A percentile compares a stretch with the other conserved stretches of the same genome.
Evolutionary conservation across 2,888 invertebrate genomes (phyloP).

Genomic region (Cheilosia urbana): DNA sequence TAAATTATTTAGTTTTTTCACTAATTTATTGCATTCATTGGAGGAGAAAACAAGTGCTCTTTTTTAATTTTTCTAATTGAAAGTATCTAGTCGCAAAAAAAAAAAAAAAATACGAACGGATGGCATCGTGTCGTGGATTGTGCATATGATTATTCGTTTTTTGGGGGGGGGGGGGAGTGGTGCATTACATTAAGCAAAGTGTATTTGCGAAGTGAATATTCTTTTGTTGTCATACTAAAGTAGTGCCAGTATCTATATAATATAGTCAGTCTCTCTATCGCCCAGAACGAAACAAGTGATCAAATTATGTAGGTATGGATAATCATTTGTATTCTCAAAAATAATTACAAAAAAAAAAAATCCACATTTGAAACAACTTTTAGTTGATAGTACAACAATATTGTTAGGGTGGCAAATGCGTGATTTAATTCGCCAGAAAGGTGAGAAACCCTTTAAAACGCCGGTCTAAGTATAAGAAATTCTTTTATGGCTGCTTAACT

Average conservation of each 20-base stretch:
- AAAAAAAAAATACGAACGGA: neutral
- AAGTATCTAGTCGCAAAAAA: neutral
- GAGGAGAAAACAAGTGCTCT: neutral
- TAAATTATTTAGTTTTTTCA: constrained; percentile 1
- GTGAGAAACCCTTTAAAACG: constrained; percentile 1
- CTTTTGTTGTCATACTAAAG: constrained; percentile 72
- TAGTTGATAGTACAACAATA: neutral
- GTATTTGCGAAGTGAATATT: constrained; percentile 67
- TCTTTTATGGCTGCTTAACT: constrained; percentile 32
- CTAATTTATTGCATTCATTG: constrained; percentile 9
- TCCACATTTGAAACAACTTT: too few relatives aligned
- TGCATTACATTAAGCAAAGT: constrained; percentile 57
- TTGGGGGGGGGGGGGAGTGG: constrained; percentile 7
- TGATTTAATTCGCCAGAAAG: neutral
- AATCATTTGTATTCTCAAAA: constrained; percentile 19
- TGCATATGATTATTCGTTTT: neutral
- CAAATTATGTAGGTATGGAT: constrained; percentile 49
- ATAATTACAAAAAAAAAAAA: neutral
- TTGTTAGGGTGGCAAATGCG: constrained; percentile 1
- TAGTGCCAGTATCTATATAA: constrained; percentile 52
- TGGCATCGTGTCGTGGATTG: constrained; percentile 8
- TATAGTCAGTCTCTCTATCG: constrained; percentile 53
- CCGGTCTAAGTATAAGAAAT: constrained; percentile 14
- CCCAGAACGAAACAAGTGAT: constrained; percentile 36
- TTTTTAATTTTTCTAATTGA: constrained; percentile 5